These are phyloP conservation scores for Palloptera scutellata DNA, from an alignment of 2,888 invertebrate species.

Conservation along the genomic window DNA sequence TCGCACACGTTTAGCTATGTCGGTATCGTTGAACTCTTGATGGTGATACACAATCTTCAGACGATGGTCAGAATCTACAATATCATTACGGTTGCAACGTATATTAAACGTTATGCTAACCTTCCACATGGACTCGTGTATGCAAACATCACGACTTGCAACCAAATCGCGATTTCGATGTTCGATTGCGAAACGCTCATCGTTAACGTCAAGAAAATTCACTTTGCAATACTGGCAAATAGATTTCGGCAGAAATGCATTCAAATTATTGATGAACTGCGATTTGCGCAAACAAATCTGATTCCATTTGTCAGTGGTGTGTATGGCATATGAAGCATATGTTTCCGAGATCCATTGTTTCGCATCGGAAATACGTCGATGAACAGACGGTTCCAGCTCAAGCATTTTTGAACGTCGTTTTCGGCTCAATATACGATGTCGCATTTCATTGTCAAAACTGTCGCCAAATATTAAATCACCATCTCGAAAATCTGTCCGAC, in stretches of 20 bases:
- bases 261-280: slow-evolving; percentile 80
- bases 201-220: slow-evolving; percentile 80
- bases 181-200: slow-evolving; percentile 79
- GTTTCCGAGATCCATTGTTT: slow-evolving; percentile 88
- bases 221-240: slow-evolving; percentile 78
- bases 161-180: slow-evolving; percentile 82
- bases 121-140: slow-evolving; percentile 84
- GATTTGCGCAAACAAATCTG: slow-evolving; percentile 82
- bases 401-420: slow-evolving; percentile 66
- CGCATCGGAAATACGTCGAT: slow-evolving; percentile 76
- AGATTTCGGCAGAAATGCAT: slow-evolving; percentile 79
- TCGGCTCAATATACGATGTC: slow-evolving; percentile 67
- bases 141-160: slow-evolving; percentile 79
- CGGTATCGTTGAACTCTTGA: slow-evolving; percentile 82
- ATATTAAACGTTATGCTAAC: slow-evolving; percentile 76
- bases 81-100: slow-evolving; percentile 72
- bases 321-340: slow-evolving; percentile 86
- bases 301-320: slow-evolving; percentile 80
- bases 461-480: slow-evolving; percentile 68
- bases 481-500: slow-evolving; percentile 60
- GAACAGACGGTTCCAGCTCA: slow-evolving; percentile 65
- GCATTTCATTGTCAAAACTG: slow-evolving; percentile 67
- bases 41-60: slow-evolving; percentile 86
- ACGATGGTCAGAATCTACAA: slow-evolving; percentile 80
- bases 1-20: slow-evolving; percentile 78